Percentiles rank a stretch among this genome's conserved stretches.
phyloP scores from a whole-genome alignment of 2,797 vertebrate genomes.

The Hyperoplus immaculatus region DNA sequence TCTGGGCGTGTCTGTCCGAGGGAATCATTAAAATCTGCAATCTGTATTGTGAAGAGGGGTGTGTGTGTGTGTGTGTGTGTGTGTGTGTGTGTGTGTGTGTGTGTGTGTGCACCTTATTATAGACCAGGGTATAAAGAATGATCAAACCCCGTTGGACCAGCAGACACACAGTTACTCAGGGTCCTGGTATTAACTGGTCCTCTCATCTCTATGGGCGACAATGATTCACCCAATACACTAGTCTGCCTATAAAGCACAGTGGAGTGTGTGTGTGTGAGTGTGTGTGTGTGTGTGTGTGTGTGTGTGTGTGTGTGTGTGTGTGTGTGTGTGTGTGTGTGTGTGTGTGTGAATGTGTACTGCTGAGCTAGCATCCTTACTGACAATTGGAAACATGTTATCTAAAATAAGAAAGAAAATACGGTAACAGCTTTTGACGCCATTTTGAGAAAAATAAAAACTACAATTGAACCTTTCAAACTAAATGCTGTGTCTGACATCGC shows the following conservation, averaged over 20 bases:
- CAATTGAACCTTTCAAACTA: neutral
- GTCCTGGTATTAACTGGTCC: slow-evolving; percentile 44
- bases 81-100: slow-evolving; percentile 14
- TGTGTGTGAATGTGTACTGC: slow-evolving; percentile 33
- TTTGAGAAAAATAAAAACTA: neutral
- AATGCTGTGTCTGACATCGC: neutral
- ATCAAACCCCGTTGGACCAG: slow-evolving; percentile 40
- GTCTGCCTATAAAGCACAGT: slow-evolving; percentile 33
- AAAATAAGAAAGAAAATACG: slow-evolving; percentile 22
- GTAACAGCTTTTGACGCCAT: neutral
- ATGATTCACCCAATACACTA: slow-evolving; percentile 29
- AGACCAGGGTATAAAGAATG: slow-evolving; percentile 22
- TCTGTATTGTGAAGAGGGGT: slow-evolving; percentile 58
- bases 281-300: no score
- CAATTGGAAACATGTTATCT: slow-evolving; percentile 36
- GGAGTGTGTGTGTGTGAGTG: neutral
- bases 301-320: no score
- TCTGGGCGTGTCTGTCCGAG: slow-evolving; percentile 36
- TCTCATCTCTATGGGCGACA: slow-evolving; percentile 26
- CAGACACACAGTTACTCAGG: slow-evolving; percentile 40
- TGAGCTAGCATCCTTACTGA: slow-evolving; percentile 44
- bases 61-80: slow-evolving; percentile 14
- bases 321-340: no score
- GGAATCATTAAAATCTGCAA: slow-evolving; percentile 57
- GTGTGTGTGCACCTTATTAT: slow-evolving; percentile 48